Evolutionary conservation across 2,113 vertebrate genomes (phyloP).

Genomic region (Tringa solitaria): DNA sequence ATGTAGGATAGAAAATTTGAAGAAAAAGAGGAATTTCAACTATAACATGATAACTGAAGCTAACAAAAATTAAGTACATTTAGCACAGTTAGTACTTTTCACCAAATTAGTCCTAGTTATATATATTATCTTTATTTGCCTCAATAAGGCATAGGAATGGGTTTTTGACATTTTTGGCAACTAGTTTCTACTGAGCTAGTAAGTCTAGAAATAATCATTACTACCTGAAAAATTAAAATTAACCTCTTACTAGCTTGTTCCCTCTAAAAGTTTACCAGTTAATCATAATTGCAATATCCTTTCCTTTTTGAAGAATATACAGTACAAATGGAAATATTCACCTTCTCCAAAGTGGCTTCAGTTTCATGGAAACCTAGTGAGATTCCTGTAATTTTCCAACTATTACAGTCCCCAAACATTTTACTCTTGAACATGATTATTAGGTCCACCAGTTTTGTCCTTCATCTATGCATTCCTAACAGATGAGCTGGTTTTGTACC

Average conservation of each 20-base stretch:
- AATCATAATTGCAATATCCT: not conserved
- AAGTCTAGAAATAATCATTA: not conserved
- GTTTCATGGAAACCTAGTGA: not conserved
- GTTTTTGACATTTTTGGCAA: not conserved
- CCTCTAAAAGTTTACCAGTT: not conserved
- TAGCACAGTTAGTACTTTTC: not conserved
- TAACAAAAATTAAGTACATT: not conserved
- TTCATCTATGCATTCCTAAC: slow-evolving; percentile 44
- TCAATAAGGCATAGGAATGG: not conserved
- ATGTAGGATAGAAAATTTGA: not conserved
- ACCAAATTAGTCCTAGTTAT: not conserved
- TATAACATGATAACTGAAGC: not conserved
- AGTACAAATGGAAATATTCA: not conserved
- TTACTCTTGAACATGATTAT: slow-evolving; percentile 17
- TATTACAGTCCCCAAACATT: slow-evolving; percentile 33
- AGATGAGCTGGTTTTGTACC: slow-evolving; percentile 60
- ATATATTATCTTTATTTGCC: not conserved
- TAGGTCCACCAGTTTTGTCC: slow-evolving; percentile 53
- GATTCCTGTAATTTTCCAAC: slow-evolving; percentile 21
- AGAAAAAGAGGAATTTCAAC: not conserved
- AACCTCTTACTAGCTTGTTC: not conserved
- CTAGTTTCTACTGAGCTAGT: not conserved
- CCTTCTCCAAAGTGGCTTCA: not conserved
- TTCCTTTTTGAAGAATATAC: not conserved
- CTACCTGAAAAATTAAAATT: not conserved